Evolutionary conservation across 2,888 invertebrate genomes (phyloP), one percentile per base, ranked within the genome.

Genomic region (Drosophila multiciliata): DNA sequence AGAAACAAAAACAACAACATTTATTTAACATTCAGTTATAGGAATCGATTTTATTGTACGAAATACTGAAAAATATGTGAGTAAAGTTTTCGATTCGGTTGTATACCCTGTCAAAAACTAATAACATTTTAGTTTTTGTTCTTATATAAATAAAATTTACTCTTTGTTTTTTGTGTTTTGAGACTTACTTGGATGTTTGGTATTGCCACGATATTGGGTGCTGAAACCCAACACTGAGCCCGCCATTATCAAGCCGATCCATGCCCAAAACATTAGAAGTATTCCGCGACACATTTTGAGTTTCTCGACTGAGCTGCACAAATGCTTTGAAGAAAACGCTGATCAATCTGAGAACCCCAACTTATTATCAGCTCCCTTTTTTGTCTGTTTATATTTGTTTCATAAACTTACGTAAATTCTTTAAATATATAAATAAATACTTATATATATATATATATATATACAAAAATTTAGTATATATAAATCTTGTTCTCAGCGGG

Each of bases 131-230:
- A 26, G 26, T 29, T 0, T 29, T 29, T 29, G 29, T 29, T 29
- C 29, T 29, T 29, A 29, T 29, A 29, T 29, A 29, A 29, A 29
- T 29, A 29, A 29, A 6, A 29, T 29, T 29, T 29, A 29, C 29
- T 6, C 29, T 29, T 29, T 29, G 29, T 29, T 29, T 29, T 29
- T 6, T 29, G 29, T 29, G 6, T 29, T 29, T 29, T 29, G 29
- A 45, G 12, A 52, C 75, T 78, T 66, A 90, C 90, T 79, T 8
- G 90, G 60, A 70, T 91, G 90, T 48, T 67, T 62, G 23, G 85
- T 73, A 63, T 90, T 80, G 54, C 91, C 91, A 5, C 78, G 79
- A 50, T 90, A 91, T 53, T 90, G 90, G 3, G 67, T 66, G 60
- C 78, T 82, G 12, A 64, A 83, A 35, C 74, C 74, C 45, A 50